Evolutionary conservation across 2,113 vertebrate species (phyloP), one percentile per base, ranked within the genome.

Genomic region (Pseudolaguvia tuberculata): DNA sequence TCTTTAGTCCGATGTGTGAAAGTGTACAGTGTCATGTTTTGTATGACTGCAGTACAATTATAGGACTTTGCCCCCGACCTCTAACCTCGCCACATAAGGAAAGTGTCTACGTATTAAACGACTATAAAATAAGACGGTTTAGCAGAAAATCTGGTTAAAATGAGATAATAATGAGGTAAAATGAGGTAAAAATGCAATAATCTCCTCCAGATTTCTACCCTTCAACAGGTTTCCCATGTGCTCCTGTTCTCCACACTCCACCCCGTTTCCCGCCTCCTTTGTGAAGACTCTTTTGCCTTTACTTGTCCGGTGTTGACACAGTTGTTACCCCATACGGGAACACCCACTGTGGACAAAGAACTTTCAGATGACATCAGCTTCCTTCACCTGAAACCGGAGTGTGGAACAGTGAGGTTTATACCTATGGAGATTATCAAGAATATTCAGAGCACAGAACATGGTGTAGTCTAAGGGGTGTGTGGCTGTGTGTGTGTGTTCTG

Each of bases 321-420:
- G 72, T 75, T 76, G 73, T 83, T 80, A 79, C 77, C 61, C 48
- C 63, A 76, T 66, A 58, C 9, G 67, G 82, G 63, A 81, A 85
- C 82, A 79, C 82, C 81, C 82, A 83, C 79, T 68, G 52, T 75
- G 72, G 80, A 84, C 80, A 82, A 83, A 85, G 75, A 75, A 47
- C 63, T 82, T 85, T 81, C 50, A 75, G 58, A 80, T 83, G 75
- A 80, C 78, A 72, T 74, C 58, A 79, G 75, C 80, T 83, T 86
- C 81, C 81, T 81, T 77, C 68, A 76, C 74, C 73, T 81, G 72
- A 23, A 66, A 65, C 42, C 9, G 39, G 8, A 42, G 20, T 31
- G 3, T 68, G 45, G 53, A 69, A 23, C 23, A 4, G 75, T 47
- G 42, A 23, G 25, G 35, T 74, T 48, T 15, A 35, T 48, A 47